phyloP scores from a whole-genome alignment of 2,113 vertebrate genomes.

The Cairina moschata region DNA sequence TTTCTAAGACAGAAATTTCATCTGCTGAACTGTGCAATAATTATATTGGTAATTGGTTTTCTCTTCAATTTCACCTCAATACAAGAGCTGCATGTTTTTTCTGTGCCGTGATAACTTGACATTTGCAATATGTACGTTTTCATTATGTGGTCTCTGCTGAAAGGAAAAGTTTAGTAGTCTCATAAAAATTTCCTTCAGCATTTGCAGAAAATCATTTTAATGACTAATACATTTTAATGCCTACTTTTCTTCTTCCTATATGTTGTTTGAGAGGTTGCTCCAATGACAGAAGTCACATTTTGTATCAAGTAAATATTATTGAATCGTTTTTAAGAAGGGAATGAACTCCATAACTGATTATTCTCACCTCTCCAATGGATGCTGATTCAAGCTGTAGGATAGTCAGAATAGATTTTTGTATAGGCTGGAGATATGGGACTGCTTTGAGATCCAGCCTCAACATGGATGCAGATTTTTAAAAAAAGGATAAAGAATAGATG shows the following conservation, averaged over 20 bases:
- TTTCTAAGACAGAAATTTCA: neutral
- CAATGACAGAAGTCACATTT: neutral
- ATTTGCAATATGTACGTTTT: neutral
- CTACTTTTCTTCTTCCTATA: neutral
- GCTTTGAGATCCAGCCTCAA: neutral
- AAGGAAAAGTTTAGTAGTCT: neutral
- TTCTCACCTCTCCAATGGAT: neutral
- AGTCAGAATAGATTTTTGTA: neutral
- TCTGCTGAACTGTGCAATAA: neutral
- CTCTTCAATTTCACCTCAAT: neutral
- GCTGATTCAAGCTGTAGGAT: neutral
- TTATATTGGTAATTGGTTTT: neutral
- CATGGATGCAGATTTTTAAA: neutral
- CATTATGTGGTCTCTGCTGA: neutral
- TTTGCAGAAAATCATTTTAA: neutral
- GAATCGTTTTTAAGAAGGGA: neutral
- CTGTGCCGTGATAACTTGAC: neutral
- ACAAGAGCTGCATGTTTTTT: neutral
- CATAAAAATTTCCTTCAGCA: neutral
- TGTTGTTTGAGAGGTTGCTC: neutral
- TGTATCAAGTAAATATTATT: neutral
- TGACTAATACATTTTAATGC: neutral
- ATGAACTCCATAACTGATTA: neutral
- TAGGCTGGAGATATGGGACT: neutral
- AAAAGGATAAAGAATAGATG: neutral